Percentiles rank a stretch among this genome's conserved stretches.
Conservation (phyloP, 2,888 invertebrate genomes). For the Nyleta sp. region DNA sequence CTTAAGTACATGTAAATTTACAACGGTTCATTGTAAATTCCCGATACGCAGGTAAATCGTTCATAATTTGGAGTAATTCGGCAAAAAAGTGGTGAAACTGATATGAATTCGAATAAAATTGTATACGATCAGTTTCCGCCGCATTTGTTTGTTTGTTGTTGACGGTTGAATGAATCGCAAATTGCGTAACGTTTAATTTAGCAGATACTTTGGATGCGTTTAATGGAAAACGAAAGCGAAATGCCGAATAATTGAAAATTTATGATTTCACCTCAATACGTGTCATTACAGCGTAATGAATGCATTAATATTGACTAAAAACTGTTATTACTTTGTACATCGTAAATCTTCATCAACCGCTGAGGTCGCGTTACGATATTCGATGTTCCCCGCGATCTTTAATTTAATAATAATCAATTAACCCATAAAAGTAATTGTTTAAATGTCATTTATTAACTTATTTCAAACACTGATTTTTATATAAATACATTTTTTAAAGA, state of each 20-base stretch:
- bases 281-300: slow-evolving; percentile 44
- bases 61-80: too few relatives aligned
- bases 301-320: slow-evolving; percentile 47
- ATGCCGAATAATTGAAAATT: slow-evolving; percentile 49
- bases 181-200: slow-evolving; percentile 3
- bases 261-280: slow-evolving; percentile 42
- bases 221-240: slow-evolving; percentile 50
- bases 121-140: too few relatives aligned
- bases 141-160: too few relatives aligned
- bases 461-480: too few relatives aligned
- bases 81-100: too few relatives aligned
- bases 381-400: slow-evolving; percentile 29
- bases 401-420: slow-evolving; percentile 43
- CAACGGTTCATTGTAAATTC: too few relatives aligned
- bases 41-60: too few relatives aligned
- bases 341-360: slow-evolving; percentile 45
- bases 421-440: too few relatives aligned
- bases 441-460: too few relatives aligned
- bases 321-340: slow-evolving; percentile 52
- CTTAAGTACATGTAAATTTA: too few relatives aligned
- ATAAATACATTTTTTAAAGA: too few relatives aligned
- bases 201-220: neutral
- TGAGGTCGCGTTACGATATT: slow-evolving; percentile 32
- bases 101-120: too few relatives aligned
- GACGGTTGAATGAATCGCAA: neutral